Percentiles rank a stretch among this genome's conserved stretches.
Conservation (phyloP, 2,113 vertebrate genomes). For the Chaetodon auriga region DNA sequence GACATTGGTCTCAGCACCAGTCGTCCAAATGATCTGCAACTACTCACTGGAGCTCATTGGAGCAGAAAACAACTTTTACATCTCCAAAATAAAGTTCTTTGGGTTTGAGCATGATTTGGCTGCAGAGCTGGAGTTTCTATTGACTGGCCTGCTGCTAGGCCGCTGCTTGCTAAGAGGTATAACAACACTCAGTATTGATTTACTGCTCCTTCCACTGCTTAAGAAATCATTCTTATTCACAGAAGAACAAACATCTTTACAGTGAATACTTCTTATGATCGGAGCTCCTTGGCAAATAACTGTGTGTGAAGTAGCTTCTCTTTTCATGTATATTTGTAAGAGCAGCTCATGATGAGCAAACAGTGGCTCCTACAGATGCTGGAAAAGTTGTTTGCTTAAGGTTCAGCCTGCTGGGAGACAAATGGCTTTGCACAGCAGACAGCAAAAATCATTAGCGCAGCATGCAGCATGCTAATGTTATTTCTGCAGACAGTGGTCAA, state of each 20-base stretch:
- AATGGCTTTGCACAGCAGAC: slow-evolving; percentile 40
- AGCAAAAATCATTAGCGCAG: slow-evolving; percentile 40
- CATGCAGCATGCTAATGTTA: slow-evolving; percentile 11
- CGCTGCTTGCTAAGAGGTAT: not conserved
- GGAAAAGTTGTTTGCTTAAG: slow-evolving; percentile 54
- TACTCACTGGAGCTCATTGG: no score
- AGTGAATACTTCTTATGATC: not conserved
- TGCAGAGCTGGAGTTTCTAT: no score
- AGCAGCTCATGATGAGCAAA: slow-evolving; percentile 37
- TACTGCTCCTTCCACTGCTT: slow-evolving; percentile 6
- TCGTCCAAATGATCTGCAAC: no score
- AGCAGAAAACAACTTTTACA: no score
- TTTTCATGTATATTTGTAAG: slow-evolving; percentile 8
- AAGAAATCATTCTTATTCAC: not conserved
- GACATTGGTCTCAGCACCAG: no score
- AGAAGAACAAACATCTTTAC: slow-evolving; percentile 1
- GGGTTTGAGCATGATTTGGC: not conserved
- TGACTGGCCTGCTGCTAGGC: not conserved
- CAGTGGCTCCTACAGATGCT: slow-evolving; percentile 42
- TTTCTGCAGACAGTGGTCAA: slow-evolving; percentile 68
- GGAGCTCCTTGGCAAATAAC: not conserved
- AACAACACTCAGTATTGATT: not conserved
- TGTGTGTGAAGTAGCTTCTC: slow-evolving; percentile 14
- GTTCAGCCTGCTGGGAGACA: slow-evolving; percentile 48
- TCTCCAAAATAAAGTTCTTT: not conserved